Evolutionary conservation across 2,113 vertebrate species (phyloP).

Genomic region (Microcebus jonahi): DNA sequence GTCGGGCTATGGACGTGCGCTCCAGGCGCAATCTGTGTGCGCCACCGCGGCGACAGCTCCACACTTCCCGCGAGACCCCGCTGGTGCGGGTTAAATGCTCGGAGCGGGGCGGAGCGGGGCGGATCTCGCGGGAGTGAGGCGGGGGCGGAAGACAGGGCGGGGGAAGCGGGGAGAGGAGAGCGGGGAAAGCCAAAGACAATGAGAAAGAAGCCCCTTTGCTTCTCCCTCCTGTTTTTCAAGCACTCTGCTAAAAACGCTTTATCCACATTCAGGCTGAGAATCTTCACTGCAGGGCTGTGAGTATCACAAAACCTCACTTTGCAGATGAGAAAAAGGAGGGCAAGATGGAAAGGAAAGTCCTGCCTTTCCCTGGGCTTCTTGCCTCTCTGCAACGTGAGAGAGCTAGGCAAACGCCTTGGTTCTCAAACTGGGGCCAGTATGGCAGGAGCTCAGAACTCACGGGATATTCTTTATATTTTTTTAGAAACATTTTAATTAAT

Average conservation of each 20-base stretch:
- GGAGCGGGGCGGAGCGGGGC: no score
- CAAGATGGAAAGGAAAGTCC: neutral
- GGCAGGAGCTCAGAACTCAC: neutral
- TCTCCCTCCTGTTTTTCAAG: neutral
- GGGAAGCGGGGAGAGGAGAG: neutral
- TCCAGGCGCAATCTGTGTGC: rapidly evolving
- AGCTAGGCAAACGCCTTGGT: neutral
- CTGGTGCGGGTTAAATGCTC: no score
- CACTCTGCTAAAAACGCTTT: neutral
- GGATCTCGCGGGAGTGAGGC: neutral
- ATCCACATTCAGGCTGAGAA: neutral
- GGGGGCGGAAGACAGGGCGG: rapidly evolving
- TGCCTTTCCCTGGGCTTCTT: neutral
- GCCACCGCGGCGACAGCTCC: rapidly evolving
- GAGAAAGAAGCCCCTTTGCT: neutral
- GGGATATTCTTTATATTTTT: neutral
- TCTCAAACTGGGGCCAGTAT: neutral
- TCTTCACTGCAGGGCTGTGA: neutral
- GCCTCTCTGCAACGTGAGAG: neutral
- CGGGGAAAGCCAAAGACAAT: no score
- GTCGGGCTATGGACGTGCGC: rapidly evolving
- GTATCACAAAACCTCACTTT: neutral
- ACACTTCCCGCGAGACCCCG: neutral
- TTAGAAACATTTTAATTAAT: neutral
- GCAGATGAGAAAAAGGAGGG: neutral